Percentiles rank a stretch among this genome's conserved stretches.
Conservation (phyloP, 2,888 invertebrate genomes). For the Micropterix aruncella region DNA sequence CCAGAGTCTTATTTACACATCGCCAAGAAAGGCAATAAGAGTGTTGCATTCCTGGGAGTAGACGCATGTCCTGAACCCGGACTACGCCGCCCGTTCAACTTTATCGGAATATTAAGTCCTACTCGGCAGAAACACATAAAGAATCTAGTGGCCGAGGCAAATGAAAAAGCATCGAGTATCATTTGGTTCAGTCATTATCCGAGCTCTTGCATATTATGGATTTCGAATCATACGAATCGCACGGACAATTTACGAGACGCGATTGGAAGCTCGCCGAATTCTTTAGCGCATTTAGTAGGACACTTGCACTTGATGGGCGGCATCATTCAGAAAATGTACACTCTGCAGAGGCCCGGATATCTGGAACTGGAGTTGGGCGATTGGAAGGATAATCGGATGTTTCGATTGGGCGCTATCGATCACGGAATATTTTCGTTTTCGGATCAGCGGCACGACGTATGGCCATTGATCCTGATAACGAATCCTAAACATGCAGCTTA, state of each 20-base stretch:
- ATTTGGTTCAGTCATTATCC: constrained; percentile 82
- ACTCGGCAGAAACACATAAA: constrained; percentile 42
- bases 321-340: constrained; percentile 71
- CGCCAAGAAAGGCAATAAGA: constrained; percentile 38
- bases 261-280: constrained; percentile 42
- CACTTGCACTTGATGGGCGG: constrained; percentile 80
- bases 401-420: constrained; percentile 72
- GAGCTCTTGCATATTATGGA: constrained; percentile 66
- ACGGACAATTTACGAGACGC: constrained; percentile 37
- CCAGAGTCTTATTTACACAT: constrained; percentile 58
- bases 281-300: constrained; percentile 74
- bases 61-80: constrained; percentile 84
- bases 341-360: constrained; percentile 66
- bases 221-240: constrained; percentile 31
- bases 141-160: constrained; percentile 39
- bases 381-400: constrained; percentile 86
- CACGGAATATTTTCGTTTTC: constrained; percentile 78
- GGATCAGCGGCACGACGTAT: constrained; percentile 58
- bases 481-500: constrained; percentile 82
- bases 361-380: constrained; percentile 83
- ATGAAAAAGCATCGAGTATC: constrained; percentile 28
- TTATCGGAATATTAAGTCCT: constrained; percentile 58
- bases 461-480: constrained; percentile 75
- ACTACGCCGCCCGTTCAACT: constrained; percentile 78
- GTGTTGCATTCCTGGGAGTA: constrained; percentile 70